Conservation (phyloP, 2,113 vertebrate species). For the Glaucomys volans region DNA sequence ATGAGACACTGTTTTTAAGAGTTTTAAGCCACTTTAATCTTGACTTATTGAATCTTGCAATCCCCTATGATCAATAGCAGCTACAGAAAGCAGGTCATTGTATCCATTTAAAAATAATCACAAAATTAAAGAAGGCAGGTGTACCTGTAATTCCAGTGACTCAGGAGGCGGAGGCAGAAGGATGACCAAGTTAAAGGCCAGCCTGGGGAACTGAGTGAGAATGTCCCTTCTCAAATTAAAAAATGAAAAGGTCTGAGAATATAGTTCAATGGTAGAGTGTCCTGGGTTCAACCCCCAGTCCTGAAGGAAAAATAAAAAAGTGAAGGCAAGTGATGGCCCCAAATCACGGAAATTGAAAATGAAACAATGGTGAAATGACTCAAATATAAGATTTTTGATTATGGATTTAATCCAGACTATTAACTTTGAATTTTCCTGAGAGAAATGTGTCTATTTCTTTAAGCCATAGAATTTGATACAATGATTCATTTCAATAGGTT, state of each 20-base stretch:
- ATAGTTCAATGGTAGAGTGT: too few relatives aligned
- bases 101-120: background rate
- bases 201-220: too few relatives aligned
- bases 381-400: background rate
- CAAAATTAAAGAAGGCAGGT: background rate
- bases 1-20: background rate
- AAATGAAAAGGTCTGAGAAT: too few relatives aligned
- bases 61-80: background rate
- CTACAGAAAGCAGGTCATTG: background rate
- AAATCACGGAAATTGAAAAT: background rate
- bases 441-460: background rate
- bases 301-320: too few relatives aligned
- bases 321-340: background rate
- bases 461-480: background rate
- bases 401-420: background rate
- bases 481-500: background rate
- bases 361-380: background rate
- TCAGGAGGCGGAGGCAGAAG: too few relatives aligned
- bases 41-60: background rate
- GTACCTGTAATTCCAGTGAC: too few relatives aligned
- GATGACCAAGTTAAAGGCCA: too few relatives aligned
- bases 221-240: too few relatives aligned
- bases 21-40: background rate
- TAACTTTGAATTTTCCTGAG: background rate
- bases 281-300: too few relatives aligned